Evolutionary conservation across 1,140 invertebrate genomes (phyloP).

Genomic region (Cepaea nemoralis): DNA sequence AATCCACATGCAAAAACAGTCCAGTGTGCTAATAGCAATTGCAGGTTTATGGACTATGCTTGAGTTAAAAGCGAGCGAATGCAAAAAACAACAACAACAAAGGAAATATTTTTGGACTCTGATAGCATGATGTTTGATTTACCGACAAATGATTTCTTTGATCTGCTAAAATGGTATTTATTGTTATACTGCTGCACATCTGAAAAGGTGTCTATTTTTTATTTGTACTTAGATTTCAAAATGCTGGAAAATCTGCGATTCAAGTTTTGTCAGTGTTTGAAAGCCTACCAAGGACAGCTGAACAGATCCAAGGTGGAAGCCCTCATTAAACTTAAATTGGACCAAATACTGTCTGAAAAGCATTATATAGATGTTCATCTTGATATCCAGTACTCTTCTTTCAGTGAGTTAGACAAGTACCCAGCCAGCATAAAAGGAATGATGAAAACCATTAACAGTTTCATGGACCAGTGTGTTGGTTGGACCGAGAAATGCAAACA

Average conservation of each 20-base stretch:
- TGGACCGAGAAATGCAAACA: not conserved
- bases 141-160: too few species aligned
- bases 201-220: too few species aligned
- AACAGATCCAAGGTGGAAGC: not conserved
- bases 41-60: too few species aligned
- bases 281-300: not conserved
- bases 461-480: not conserved
- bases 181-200: too few species aligned
- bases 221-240: not conserved
- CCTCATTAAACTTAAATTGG: not conserved
- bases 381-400: not conserved
- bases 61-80: too few species aligned
- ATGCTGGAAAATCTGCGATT: not conserved
- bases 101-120: too few species aligned
- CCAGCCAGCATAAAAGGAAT: not conserved
- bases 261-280: not conserved
- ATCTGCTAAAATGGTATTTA: too few species aligned
- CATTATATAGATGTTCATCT: not conserved
- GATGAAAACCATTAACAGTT: not conserved
- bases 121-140: too few species aligned
- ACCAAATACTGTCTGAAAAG: not conserved
- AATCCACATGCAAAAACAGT: too few species aligned
- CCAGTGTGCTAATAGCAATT: too few species aligned
- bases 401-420: not conserved
- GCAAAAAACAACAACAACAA: too few species aligned